These are phyloP conservation scores for Acrocephalus kingi DNA, from an alignment of 2,113 vertebrate genomes.

Conservation along the genomic window DNA sequence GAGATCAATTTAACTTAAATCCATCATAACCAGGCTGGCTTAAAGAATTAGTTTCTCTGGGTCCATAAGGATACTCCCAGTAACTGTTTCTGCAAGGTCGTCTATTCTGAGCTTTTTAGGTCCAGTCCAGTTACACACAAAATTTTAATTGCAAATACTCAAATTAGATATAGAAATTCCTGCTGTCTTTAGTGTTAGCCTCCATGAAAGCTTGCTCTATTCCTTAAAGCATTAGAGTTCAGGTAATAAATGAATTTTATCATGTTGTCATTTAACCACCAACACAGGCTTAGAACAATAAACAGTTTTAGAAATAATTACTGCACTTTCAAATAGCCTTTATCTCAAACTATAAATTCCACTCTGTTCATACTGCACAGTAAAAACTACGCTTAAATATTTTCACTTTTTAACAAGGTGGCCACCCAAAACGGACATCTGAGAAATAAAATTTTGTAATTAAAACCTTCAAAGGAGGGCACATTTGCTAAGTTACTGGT, in stretches of 20 bases:
- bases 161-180: not conserved
- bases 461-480: not conserved
- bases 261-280: not conserved
- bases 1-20: slow-evolving; percentile 36
- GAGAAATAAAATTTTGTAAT: not conserved
- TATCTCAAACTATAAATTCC: not conserved
- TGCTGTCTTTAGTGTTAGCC: not conserved
- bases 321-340: not conserved
- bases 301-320: not conserved
- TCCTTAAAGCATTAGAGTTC: not conserved
- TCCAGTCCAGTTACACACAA: not conserved
- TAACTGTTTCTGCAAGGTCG: not conserved
- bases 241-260: not conserved
- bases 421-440: not conserved
- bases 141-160: not conserved
- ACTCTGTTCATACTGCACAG: not conserved
- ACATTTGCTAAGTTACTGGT: not conserved
- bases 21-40: not conserved
- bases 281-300: not conserved
- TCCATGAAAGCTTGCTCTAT: not conserved
- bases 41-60: not conserved
- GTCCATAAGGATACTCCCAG: not conserved
- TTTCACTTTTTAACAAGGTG: not conserved
- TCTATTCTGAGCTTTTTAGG: not conserved
- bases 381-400: not conserved